Evolutionary conservation across 2,888 invertebrate genomes (phyloP).

Genomic region (Ichneumoninae sp.): DNA sequence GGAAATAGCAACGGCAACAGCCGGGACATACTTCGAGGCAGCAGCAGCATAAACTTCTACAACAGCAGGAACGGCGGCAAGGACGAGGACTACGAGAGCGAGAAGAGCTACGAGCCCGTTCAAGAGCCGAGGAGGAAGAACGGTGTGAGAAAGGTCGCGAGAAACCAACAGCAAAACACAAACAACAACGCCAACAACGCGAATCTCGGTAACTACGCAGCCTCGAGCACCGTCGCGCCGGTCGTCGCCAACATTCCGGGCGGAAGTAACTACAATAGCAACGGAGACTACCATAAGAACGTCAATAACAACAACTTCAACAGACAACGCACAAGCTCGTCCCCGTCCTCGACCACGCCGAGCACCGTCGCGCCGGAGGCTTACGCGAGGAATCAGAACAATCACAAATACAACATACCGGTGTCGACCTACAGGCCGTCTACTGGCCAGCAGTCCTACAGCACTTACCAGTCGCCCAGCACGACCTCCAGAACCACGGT

Average conservation of each 20-base stretch:
- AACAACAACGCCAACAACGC: constrained; percentile 72
- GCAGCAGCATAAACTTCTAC: constrained; percentile 79
- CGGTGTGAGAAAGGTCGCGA: constrained; percentile 77
- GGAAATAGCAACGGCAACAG: constrained; percentile 77
- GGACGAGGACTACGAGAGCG: constrained; percentile 85
- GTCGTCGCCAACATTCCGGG: constrained; percentile 28
- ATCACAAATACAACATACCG: constrained; percentile 70
- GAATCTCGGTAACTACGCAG: constrained; percentile 59
- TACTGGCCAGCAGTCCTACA: constrained; percentile 76
- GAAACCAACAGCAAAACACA: constrained; percentile 76
- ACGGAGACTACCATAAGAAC: not conserved
- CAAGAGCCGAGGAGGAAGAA: constrained; percentile 79
- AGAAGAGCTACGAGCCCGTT: constrained; percentile 85
- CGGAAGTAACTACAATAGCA: not conserved
- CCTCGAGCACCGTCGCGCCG: constrained; percentile 72
- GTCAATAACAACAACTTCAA: constrained; percentile 67
- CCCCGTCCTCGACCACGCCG: constrained; percentile 65
- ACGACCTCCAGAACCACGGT: constrained; percentile 74
- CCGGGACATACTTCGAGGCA: constrained; percentile 70
- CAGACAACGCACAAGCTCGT: constrained; percentile 65
- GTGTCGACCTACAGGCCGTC: constrained; percentile 77
- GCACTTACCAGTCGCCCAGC: constrained; percentile 74
- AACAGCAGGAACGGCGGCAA: constrained; percentile 83
- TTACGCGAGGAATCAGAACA: constrained; percentile 70
- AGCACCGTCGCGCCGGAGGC: constrained; percentile 68